Conservation (phyloP, 2,888 invertebrate species). For the Drosophila parthenogenetica region DNA sequence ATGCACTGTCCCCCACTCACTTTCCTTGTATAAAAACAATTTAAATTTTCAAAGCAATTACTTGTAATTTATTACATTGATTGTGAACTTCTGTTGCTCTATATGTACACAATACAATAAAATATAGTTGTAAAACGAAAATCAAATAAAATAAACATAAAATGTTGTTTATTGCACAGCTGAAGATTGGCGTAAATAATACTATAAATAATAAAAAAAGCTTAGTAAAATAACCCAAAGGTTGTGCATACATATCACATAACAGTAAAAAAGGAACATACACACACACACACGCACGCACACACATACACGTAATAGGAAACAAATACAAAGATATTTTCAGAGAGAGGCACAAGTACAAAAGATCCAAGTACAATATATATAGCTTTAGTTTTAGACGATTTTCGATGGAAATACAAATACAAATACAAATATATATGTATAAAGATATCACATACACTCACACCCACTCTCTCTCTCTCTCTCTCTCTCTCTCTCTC, state of each 20-base stretch:
- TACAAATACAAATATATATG: conserved; percentile 43
- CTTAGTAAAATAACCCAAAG: conserved; percentile 22
- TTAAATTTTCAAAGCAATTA: conserved; percentile 45
- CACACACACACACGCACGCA: conserved; percentile 35
- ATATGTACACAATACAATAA: conserved; percentile 44
- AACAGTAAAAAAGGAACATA: conserved; percentile 51
- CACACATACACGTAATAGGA: conserved; percentile 18
- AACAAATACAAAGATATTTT: conserved; percentile 12
- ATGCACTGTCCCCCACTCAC: background rate
- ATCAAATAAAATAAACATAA: conserved; percentile 4
- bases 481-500: conserved; percentile 3
- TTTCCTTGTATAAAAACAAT: background rate
- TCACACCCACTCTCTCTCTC: conserved; percentile 26
- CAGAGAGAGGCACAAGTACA: conserved; percentile 52
- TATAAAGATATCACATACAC: conserved; percentile 24
- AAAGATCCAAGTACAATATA: conserved; percentile 50
- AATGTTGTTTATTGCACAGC: conserved; percentile 31
- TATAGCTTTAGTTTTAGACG: conserved; percentile 15
- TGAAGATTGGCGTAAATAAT: conserved; percentile 33
- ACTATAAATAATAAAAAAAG: conserved; percentile 30
- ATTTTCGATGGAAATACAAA: conserved; percentile 38
- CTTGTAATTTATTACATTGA: conserved; percentile 67
- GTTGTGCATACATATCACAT: conserved; percentile 54
- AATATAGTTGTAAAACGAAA: conserved; percentile 9
- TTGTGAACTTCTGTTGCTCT: conserved; percentile 56